Base-by-base conservation (phyloP, 2,888 invertebrate species). In the Therioaphis trifolii region DNA sequence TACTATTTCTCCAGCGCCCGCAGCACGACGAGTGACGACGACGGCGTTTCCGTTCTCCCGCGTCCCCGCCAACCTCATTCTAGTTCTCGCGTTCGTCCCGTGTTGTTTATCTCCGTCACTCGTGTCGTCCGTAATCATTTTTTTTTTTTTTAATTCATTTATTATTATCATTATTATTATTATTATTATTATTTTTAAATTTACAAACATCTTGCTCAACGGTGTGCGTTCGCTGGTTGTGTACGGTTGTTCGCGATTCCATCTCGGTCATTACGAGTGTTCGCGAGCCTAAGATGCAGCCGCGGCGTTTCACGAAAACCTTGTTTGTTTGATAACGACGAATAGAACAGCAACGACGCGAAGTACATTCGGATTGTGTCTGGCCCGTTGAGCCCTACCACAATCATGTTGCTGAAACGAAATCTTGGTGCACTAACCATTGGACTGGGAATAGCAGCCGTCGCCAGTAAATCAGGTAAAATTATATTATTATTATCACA, bases 381-480 rank as follows among this genome's bases (percentile, higher is more conserved):
- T 15, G 29, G 15, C 21, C 29, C 18, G 18, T 49, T 46, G 35
- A 29, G 15, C 29, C 9, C 12, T 29, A 24, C 29, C 18, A 14
- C n/a, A 7, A 80, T 21, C 24, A 82, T 82, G 82, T 74, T 82
- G 82, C n/a, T 72, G 7, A 82, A 63, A 63, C 29, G 49, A 82
- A 49, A 63, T 21, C 63, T 72, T 63, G 40, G 82, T 63, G 74
- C 82, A 4, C 27, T 82, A 29, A 40, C 82, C 35, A 72, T 82
- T 18, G 82, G 82, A 63, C 49, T 82, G 40, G 82, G 82, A 63
- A 49, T 82, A 66, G 82, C 82, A 1, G 74, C 74, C 15, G 63
- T 74, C 4, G 74, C 66, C 43, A 63, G 52, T 72, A 72, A 74
- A 82, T 82, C 82, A 66, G 82, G 82, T 82, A 82, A 40, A 40